Conservation (phyloP, 35 echinoderm and acorn worm genomes). For the Apostichopus japonicus region DNA sequence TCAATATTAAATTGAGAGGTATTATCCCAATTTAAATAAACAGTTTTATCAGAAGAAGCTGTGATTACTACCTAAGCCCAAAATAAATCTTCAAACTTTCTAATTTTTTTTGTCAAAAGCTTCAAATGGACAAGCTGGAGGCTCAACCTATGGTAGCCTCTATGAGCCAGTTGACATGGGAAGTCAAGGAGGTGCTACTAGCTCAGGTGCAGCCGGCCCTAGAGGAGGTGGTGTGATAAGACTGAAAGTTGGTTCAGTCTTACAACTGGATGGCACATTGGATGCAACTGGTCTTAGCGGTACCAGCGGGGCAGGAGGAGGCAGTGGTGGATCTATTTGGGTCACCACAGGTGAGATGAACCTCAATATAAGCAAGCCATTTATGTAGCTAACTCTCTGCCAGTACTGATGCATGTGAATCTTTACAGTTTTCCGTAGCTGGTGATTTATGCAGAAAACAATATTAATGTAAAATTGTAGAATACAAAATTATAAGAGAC, state of each 20-base stretch:
- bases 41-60: no score
- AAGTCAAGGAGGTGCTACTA: constrained; percentile 26
- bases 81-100: no score
- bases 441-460: no score
- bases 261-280: constrained; percentile 81
- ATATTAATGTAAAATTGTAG: no score
- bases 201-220: constrained; percentile 42
- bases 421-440: no score
- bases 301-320: constrained; percentile 57
- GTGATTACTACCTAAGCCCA: no score
- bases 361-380: neutral
- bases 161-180: constrained; percentile 49
- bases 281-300: constrained; percentile 62
- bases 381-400: neutral
- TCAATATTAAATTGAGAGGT: no score
- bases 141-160: constrained; percentile 14
- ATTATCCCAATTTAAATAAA: no score
- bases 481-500: no score
- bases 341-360: constrained; percentile 79
- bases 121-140: neutral
- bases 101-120: neutral
- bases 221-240: constrained; percentile 81
- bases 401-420: no score
- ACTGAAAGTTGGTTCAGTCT: constrained; percentile 71
- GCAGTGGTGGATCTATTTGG: constrained; percentile 87